Evolutionary conservation across 2,113 vertebrate genomes (phyloP).

Genomic region (Rhea americana): DNA sequence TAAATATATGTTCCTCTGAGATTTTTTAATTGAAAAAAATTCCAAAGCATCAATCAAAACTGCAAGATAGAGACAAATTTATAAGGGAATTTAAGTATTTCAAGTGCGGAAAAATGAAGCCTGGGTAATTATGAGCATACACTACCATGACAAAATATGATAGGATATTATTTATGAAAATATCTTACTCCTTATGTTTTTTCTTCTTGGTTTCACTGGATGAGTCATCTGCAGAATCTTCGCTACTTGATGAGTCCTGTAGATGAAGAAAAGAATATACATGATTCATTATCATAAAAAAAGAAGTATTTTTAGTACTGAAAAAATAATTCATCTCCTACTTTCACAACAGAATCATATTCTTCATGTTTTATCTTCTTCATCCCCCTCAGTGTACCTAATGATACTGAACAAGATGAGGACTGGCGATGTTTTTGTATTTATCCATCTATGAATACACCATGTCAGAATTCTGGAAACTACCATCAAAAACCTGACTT

Average conservation of each 20-base stretch:
- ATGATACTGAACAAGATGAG: background rate
- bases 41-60: background rate
- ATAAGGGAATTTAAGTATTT: background rate
- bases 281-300: background rate
- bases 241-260: constrained; percentile 92
- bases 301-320: background rate
- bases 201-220: constrained; percentile 81
- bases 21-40: background rate
- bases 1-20: background rate
- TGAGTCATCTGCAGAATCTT: constrained; percentile 87
- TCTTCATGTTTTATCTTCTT: background rate
- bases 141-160: background rate
- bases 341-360: background rate
- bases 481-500: background rate
- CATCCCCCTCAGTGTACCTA: background rate
- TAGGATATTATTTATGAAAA: background rate
- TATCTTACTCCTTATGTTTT: constrained; percentile 88
- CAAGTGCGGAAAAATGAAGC: background rate
- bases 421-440: background rate
- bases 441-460: background rate
- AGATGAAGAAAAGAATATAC: background rate
- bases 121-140: background rate
- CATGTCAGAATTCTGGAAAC: background rate
- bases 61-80: background rate
- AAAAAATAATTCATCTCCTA: background rate